A percentile compares a stretch with the other conserved stretches of the same genome.
Conservation (phyloP, 1,140 invertebrate species). For the Stratiolaelaps scimitus region DNA sequence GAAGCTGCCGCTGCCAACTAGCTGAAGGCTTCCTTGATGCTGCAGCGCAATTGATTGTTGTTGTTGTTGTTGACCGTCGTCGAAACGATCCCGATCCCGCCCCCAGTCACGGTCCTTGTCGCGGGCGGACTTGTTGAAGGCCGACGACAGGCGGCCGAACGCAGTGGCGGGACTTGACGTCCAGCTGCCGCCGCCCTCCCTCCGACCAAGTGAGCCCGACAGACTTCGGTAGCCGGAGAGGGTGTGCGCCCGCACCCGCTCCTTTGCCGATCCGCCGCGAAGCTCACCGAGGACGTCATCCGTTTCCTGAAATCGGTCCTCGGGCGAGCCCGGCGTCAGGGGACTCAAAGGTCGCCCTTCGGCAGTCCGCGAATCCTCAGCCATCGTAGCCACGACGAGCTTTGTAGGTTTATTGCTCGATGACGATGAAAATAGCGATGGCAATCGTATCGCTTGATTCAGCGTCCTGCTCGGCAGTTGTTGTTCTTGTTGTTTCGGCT, state of each 20-base stretch:
- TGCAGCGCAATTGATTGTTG: not conserved
- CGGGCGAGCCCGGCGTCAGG: not conserved
- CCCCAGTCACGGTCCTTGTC: too few species aligned
- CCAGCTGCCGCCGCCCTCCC: not conserved
- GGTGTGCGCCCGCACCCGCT: not conserved
- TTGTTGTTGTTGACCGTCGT: conserved; percentile 13
- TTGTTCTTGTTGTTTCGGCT: too few species aligned
- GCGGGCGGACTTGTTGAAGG: conserved; percentile 10
- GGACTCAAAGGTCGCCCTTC: too few species aligned
- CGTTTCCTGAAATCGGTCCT: not conserved
- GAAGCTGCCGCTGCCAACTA: too few species aligned
- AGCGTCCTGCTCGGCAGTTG: too few species aligned
- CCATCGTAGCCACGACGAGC: too few species aligned
- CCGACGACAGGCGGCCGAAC: conserved; percentile 24
- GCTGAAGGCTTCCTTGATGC: not conserved
- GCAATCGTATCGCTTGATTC: too few species aligned
- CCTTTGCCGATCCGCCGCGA: not conserved
- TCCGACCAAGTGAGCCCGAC: not conserved
- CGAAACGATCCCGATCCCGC: not conserved
- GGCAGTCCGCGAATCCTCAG: too few species aligned
- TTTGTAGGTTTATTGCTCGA: too few species aligned
- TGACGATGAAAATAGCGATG: too few species aligned
- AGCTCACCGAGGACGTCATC: conserved; percentile 16
- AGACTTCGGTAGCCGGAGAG: conserved; percentile 3
- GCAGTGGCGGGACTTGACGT: not conserved